Percentiles rank a stretch among this genome's conserved stretches.
phyloP scores from a whole-genome alignment of 2,797 vertebrate genomes.

The Lophotriccus pileatus region DNA sequence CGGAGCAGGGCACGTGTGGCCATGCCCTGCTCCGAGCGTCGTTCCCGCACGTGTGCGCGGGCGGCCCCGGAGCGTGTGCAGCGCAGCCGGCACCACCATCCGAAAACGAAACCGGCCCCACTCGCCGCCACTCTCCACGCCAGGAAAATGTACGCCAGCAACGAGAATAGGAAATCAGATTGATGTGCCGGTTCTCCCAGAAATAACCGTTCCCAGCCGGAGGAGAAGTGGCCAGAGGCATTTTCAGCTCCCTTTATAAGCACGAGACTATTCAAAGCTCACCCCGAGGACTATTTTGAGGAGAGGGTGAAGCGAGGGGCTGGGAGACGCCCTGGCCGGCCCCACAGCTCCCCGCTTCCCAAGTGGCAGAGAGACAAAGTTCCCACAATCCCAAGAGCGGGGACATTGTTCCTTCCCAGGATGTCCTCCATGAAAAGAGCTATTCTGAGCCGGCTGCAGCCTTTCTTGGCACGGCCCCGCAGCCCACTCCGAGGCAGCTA shows the following conservation, averaged over 20 bases:
- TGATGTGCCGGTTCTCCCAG: not conserved
- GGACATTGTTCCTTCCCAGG: slow-evolving; percentile 69
- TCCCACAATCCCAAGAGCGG: slow-evolving; percentile 62
- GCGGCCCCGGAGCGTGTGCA: not conserved
- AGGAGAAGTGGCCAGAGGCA: not conserved
- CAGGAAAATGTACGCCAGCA: not conserved
- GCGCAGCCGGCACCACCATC: not conserved
- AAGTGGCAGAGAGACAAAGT: slow-evolving; percentile 15
- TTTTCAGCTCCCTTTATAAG: not conserved
- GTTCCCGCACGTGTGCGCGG: rapidly evolving
- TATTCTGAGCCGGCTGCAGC: slow-evolving; percentile 67
- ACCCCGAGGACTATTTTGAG: slow-evolving; percentile 4
- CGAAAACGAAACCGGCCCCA: not conserved
- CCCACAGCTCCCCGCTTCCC: not conserved
- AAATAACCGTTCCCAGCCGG: not conserved
- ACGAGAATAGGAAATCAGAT: not conserved
- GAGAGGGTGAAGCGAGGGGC: not conserved
- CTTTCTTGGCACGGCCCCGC: slow-evolving; percentile 51
- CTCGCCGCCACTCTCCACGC: rapidly evolving
- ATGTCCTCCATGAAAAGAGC: slow-evolving; percentile 69
- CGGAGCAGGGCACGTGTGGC: rapidly evolving
- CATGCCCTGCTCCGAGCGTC: rapidly evolving
- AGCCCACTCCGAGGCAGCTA: not conserved
- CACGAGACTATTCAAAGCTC: not conserved
- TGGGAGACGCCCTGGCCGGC: not conserved